Base-by-base conservation (phyloP, 2,888 invertebrate species). In the Plagodis dolabraria region DNA sequence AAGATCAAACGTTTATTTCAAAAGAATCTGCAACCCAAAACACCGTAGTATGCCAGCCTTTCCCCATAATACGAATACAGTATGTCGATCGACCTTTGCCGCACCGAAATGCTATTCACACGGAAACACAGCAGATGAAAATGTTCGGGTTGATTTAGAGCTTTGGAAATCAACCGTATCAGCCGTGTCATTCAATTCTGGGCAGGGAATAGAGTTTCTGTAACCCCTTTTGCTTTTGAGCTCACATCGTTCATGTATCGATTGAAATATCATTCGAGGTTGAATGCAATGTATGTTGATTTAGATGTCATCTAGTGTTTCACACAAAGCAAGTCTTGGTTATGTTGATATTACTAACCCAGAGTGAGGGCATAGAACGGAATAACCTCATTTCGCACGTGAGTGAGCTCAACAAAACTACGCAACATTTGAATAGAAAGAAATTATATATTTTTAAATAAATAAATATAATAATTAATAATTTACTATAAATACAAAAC, bases 71-170 rank as follows among this genome's bases (percentile, higher is more conserved):
- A 38, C 58, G 47, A 9, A 38, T 36, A 34, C 10, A 50, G 53
- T 47, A 46, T 49, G 11, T 57, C 43, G 44, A 56, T 56, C 56
- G 50, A 56, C 50, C 56, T 46, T 51, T 42, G 4, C 12, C 50
- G 22, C 35, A 1, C 11, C 12, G n/a, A 40, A 46, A n/a, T 7
- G 22, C 48, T 36, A 45, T 53, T 35, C 49, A 58, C 49, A 49
- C 48, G 33, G 38, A 58, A 58, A 48, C 58, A 43, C 47, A 34
- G 48, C 58, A 48, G 45, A 53, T 48, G 53, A 58, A 53, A 58
- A 58, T 44, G 53, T 52, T 53, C 44, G 45, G 52, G 47, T 52
- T 57, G 47, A 57, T 57, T 57, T 57, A 52, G 52, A 52, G 48
- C 48, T 53, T 49, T 53, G 22, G 58, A 47, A 40, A 48, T 48